Evolutionary conservation across 1,140 invertebrate genomes (phyloP).

Genomic region (Rhynchophorus ferrugineus): DNA sequence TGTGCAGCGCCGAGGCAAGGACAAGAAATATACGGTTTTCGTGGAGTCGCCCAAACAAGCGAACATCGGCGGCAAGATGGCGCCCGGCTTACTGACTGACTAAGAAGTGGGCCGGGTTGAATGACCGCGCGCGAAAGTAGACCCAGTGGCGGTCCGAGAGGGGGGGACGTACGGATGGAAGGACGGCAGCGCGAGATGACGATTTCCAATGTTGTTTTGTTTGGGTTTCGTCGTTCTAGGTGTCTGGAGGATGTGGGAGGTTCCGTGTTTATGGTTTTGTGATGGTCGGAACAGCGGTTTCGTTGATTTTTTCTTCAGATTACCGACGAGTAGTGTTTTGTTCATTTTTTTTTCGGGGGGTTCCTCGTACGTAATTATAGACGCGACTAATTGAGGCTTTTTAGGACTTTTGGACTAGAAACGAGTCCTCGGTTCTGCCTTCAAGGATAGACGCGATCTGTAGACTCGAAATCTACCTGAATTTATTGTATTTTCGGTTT

Average conservation of each 20-base stretch:
- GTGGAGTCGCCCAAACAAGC: conserved; percentile 16
- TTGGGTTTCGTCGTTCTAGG: conserved; percentile 17
- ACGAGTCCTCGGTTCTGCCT: too few species aligned
- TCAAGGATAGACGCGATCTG: too few species aligned
- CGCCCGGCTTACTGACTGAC: conserved; percentile 24
- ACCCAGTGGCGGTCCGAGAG: conserved; percentile 9
- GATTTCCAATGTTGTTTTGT: conserved; percentile 21
- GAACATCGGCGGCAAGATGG: conserved; percentile 23
- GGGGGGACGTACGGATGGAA: conserved; percentile 1
- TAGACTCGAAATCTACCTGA: too few species aligned
- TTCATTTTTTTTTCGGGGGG: too few species aligned
- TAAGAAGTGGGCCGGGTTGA: conserved; percentile 23
- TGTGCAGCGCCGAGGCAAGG: background rate
- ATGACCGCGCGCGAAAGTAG: conserved; percentile 21
- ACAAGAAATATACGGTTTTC: conserved; percentile 1
- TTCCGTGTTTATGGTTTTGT: background rate
- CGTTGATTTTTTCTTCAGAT: too few species aligned
- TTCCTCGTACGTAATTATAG: too few species aligned
- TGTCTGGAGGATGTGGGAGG: background rate
- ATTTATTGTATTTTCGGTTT: too few species aligned
- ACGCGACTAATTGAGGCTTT: too few species aligned
- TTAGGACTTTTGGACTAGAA: too few species aligned
- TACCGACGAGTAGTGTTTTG: too few species aligned
- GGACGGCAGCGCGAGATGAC: conserved; percentile 1
- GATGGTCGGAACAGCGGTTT: background rate